Evolutionary conservation across 1,140 invertebrate species (phyloP).

Genomic region (Drosophila aff.): DNA sequence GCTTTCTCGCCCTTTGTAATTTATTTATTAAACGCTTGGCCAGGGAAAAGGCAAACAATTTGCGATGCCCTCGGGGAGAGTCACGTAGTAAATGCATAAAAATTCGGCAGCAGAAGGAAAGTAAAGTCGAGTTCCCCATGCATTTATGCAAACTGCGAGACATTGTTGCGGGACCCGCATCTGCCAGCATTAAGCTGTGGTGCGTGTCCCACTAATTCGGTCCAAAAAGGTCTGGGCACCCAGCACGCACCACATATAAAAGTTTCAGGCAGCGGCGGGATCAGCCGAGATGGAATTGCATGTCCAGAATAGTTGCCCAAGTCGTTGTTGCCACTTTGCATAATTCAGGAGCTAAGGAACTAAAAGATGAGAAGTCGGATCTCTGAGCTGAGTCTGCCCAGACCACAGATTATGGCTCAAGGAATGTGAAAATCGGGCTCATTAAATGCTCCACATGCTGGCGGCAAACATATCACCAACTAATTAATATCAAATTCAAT

Average conservation of each 20-base stretch:
- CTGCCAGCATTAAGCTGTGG: constrained; percentile 40
- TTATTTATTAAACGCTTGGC: constrained; percentile 74
- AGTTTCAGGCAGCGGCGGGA: constrained; percentile 41
- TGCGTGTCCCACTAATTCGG: constrained; percentile 72
- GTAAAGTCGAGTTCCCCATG: constrained; percentile 46
- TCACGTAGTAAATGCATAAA: constrained; percentile 76
- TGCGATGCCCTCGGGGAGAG: constrained; percentile 18
- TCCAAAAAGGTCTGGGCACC: constrained; percentile 37
- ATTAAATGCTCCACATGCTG: background rate
- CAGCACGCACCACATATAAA: constrained; percentile 71
- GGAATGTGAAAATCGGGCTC: background rate
- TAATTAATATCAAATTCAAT: constrained; percentile 32
- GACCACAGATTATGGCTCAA: background rate
- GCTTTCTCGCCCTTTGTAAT: constrained; percentile 40
- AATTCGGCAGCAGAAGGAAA: constrained; percentile 61
- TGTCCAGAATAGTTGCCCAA: constrained; percentile 58
- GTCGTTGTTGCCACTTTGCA: constrained; percentile 49
- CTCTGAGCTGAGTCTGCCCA: background rate
- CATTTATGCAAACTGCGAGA: constrained; percentile 68
- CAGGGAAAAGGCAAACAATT: constrained; percentile 40
- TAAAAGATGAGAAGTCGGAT: background rate
- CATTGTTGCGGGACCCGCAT: constrained; percentile 35
- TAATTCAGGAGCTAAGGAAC: constrained; percentile 46
- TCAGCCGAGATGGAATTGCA: constrained; percentile 56
- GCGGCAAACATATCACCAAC: constrained; percentile 1